Evolutionary conservation across 1,140 invertebrate genomes (phyloP).

Genomic region (Zaprionus inermis): DNA sequence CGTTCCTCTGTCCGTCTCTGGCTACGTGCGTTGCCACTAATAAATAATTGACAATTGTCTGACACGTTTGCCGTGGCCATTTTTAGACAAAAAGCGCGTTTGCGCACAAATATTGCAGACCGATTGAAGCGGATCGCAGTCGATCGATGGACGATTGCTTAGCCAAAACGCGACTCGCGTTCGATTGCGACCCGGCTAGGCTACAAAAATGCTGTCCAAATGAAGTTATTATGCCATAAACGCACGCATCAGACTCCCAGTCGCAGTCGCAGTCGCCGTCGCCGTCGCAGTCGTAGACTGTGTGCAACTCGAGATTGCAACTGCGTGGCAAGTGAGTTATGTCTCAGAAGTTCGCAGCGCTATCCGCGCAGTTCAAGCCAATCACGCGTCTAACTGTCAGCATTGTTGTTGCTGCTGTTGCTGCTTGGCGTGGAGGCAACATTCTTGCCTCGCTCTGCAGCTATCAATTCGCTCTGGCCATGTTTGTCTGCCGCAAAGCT

Average conservation of each 20-base stretch:
- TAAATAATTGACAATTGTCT: conserved; percentile 82
- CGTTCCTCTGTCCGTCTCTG: conserved; percentile 26
- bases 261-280: background rate
- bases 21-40: conserved; percentile 79
- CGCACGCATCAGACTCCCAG: conserved; percentile 71
- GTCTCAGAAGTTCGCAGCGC: conserved; percentile 60
- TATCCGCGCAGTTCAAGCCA: conserved; percentile 54
- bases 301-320: conserved; percentile 31
- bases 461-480: conserved; percentile 54
- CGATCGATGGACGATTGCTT: conserved; percentile 25
- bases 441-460: conserved; percentile 67
- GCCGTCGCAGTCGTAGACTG: conserved; percentile 53
- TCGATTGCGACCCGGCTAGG: conserved; percentile 15
- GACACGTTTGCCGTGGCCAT: conserved; percentile 79
- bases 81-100: conserved; percentile 69
- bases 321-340: conserved; percentile 69
- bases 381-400: conserved; percentile 75
- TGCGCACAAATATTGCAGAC: conserved; percentile 53
- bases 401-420: conserved; percentile 36
- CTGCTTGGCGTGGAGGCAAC: conserved; percentile 52
- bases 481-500: conserved; percentile 46
- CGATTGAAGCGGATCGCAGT: conserved; percentile 13
- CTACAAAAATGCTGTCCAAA: conserved; percentile 75
- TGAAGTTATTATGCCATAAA: conserved; percentile 84
- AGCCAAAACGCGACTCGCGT: conserved; percentile 29